Evolutionary conservation across 1,140 invertebrate genomes (phyloP), one percentile per base, ranked within the genome.

Genomic region (Drosophila bifasciata): DNA sequence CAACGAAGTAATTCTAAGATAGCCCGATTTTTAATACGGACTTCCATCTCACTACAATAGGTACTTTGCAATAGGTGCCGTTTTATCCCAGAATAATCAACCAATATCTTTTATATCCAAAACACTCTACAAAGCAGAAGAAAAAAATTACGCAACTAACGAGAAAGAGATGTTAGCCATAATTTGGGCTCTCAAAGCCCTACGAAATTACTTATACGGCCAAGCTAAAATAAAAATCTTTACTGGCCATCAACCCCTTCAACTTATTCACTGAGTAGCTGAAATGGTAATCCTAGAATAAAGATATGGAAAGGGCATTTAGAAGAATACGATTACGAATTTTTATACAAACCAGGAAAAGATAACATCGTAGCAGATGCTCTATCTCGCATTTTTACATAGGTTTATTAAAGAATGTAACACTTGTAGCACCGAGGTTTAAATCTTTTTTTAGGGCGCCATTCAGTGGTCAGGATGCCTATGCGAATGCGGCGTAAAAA

Each of bases 131-230:
- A 43, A 43, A 1, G n/a, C 41, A 2, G 41, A 43, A 43, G 15
- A 43, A 4, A 43, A 43, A n/a, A n/a, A n/a, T n/a, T n/a, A n/a
- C n/a, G n/a, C n/a, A n/a, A n/a, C n/a, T n/a, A n/a, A n/a, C n/a
- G n/a, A n/a, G n/a, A n/a, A n/a, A n/a, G n/a, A n/a, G n/a, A n/a
- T n/a, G n/a, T 15, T 88, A 25, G 62, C 56, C 8, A 92, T 94
- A 8, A 66, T 93, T 1, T 94, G 86, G 78, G 92, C 79, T 15
- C 50, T 84, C 4, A 86, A 67, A 32, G 70, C 91, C 32, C 92
- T 92, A 40, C 52, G 79, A 32, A 81, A 80, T 19, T 90, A 89
- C 66, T 49, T 90, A 17, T 84, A 78, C 15, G 70, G 75, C n/a
- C 71, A 67, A 32, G 21, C 49, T 25, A 75, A 83, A 60, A 75